Base-by-base conservation (phyloP, 2,888 invertebrate genomes). In the Napeogenes sylphis region DNA sequence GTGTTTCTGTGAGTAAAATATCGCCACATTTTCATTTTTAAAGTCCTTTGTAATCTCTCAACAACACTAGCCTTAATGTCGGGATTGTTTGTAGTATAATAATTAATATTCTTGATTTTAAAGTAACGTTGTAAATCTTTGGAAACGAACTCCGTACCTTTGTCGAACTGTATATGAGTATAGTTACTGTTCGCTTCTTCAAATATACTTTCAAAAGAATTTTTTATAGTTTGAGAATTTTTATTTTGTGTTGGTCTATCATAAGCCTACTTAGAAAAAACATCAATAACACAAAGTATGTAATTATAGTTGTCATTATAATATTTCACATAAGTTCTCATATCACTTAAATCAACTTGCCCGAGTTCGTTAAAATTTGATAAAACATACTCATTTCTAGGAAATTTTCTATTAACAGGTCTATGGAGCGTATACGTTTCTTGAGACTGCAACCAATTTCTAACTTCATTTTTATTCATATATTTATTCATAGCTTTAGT, bases 21-120 rank as follows among this genome's bases (percentile, higher is more conserved):
- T 33, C 73, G 70, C 71, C 69, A 73, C 71, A 71, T 72, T 65
- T 70, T 71, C 62, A 62, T 69, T 64, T 73, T 71, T 0, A 73
- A 59, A 53, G 73, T 73, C 66, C 70, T 68, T 61, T 72, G 71
- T 68, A 73, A 71, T 63, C 71, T 63, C 58, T 73, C 70, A 4
- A 72, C 71, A 56, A 71, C 64, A 35, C 73, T 71, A 5, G 69
- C 70, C 63, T 71, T 73, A 51, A 72, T 71, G 58, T 71, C 71
- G 13, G 71, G 70, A 55, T 71, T 71, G 45, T 73, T 73, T 10
- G 70, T 72, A 4, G 65, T 68, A 46, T 66, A 68, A 38, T 67
- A 70, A 61, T 68, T 70, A 56, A 65, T 65, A 51, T 68, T 64
- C 61, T 66, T 68, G 21, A 30, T 59, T 56, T 64, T 68, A 45